phyloP scores from a whole-genome alignment of 2,888 invertebrate genomes.

The Cryptocephalus moraei region DNA sequence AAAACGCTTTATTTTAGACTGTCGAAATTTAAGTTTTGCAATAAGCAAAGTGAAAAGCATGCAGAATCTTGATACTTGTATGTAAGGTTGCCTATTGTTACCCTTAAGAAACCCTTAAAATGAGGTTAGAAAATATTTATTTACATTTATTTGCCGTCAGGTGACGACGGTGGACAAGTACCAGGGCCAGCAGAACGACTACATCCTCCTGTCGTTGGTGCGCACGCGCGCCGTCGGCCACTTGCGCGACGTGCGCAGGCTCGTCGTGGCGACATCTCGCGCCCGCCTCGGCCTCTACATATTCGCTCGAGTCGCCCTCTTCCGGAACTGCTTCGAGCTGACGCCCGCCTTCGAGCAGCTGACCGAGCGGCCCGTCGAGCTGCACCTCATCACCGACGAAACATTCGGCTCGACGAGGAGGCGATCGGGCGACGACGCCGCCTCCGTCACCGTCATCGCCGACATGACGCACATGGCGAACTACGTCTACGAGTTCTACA shows the following conservation, averaged over 20 bases:
- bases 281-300: slow-evolving; percentile 94
- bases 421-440: slow-evolving; percentile 29
- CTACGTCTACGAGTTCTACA: slow-evolving; percentile 89
- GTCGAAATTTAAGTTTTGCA: not conserved
- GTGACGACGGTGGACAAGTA: slow-evolving; percentile 97
- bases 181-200: slow-evolving; percentile 99
- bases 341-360: slow-evolving; percentile 92
- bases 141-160: slow-evolving; percentile 37
- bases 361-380: slow-evolving; percentile 66
- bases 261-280: slow-evolving; percentile 96
- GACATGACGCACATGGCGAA: slow-evolving; percentile 94
- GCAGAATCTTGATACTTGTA: too few relatives aligned
- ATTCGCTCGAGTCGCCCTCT: slow-evolving; percentile 85
- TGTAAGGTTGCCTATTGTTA: too few relatives aligned
- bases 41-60: not conserved
- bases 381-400: slow-evolving; percentile 75
- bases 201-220: slow-evolving; percentile 90
- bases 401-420: slow-evolving; percentile 61
- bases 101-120: too few relatives aligned
- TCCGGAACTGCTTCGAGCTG: slow-evolving; percentile 94
- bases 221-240: slow-evolving; percentile 97
- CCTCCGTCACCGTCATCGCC: slow-evolving; percentile 51
- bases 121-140: too few relatives aligned
- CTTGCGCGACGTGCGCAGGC: slow-evolving; percentile 87
- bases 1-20: not conserved